A percentile compares a stretch with the other conserved stretches of the same genome.
phyloP scores from a whole-genome alignment of 2,113 vertebrate genomes.

The Mirza zaza region DNA sequence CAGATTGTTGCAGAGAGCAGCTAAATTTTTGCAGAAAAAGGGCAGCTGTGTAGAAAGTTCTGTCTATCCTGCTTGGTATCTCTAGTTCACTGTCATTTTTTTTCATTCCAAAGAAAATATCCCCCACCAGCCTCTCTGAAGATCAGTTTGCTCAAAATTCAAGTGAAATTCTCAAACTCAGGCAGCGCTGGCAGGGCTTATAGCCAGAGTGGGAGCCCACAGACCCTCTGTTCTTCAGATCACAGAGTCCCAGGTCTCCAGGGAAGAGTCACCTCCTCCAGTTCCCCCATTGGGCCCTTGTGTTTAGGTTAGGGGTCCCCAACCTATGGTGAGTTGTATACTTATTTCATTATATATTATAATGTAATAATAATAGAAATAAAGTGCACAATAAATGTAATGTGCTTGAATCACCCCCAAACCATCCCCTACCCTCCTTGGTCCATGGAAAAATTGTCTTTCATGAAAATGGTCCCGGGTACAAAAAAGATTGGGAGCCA shows the following conservation, averaged over 20 bases:
- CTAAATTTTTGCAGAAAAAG: background rate
- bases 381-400: too few species aligned
- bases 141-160: background rate
- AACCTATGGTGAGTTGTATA: too few species aligned
- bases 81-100: background rate
- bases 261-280: background rate
- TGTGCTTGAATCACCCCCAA: too few species aligned
- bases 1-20: background rate
- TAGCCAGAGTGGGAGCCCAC: background rate
- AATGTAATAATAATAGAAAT: too few species aligned
- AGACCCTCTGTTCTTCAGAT: background rate
- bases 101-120: slow-evolving; percentile 14
- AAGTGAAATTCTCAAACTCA: background rate
- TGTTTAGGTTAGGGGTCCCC: background rate
- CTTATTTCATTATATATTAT: too few species aligned
- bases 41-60: background rate
- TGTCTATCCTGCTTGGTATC: background rate
- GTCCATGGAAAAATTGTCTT: too few species aligned
- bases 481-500: too few species aligned
- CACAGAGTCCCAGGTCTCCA: background rate
- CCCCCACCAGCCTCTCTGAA: background rate
- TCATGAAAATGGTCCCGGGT: too few species aligned
- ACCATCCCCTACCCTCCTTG: too few species aligned
- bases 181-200: background rate
- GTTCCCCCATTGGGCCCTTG: background rate